Conservation (phyloP, 1,140 invertebrate genomes). For the Hermetia illucens region DNA sequence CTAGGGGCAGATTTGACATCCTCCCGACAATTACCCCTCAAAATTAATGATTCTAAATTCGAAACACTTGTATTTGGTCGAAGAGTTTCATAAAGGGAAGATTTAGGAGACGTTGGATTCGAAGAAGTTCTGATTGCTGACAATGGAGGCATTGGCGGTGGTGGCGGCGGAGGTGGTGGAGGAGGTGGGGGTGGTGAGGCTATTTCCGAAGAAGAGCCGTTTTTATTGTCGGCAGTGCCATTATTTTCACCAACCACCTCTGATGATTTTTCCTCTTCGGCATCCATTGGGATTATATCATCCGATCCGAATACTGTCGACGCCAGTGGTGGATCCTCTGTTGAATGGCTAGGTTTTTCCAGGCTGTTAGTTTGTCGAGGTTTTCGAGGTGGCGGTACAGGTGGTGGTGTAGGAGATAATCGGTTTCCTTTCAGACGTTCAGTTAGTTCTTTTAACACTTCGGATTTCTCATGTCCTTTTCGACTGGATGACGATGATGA, state of each 20-base stretch:
- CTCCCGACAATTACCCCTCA: constrained; percentile 18
- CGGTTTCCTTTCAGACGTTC: constrained; percentile 45
- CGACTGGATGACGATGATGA: constrained; percentile 23
- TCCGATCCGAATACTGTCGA: constrained; percentile 6
- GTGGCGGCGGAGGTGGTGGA: constrained; percentile 17
- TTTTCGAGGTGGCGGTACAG: constrained; percentile 23
- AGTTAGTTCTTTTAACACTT: constrained; percentile 58
- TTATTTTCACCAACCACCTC: neutral
- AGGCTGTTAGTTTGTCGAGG: constrained; percentile 4
- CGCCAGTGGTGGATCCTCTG: constrained; percentile 2
- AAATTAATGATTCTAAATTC: constrained; percentile 25
- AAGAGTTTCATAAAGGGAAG: neutral
- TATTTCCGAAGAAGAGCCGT: constrained; percentile 8
- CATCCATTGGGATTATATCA: constrained; percentile 9
- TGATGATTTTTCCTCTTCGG: constrained; percentile 3
- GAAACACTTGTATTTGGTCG: constrained; percentile 27
- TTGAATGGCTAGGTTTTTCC: neutral
- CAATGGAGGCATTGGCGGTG: constrained; percentile 22
- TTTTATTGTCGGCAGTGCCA: constrained; percentile 3
- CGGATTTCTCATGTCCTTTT: constrained; percentile 36
- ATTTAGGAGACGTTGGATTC: constrained; percentile 19
- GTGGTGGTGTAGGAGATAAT: constrained; percentile 31
- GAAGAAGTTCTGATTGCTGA: constrained; percentile 19
- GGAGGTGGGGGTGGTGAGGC: constrained; percentile 14
- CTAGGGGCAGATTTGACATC: constrained; percentile 27